Base-by-base conservation (phyloP, 2,888 invertebrate genomes). In the Thereva nobilitata region DNA sequence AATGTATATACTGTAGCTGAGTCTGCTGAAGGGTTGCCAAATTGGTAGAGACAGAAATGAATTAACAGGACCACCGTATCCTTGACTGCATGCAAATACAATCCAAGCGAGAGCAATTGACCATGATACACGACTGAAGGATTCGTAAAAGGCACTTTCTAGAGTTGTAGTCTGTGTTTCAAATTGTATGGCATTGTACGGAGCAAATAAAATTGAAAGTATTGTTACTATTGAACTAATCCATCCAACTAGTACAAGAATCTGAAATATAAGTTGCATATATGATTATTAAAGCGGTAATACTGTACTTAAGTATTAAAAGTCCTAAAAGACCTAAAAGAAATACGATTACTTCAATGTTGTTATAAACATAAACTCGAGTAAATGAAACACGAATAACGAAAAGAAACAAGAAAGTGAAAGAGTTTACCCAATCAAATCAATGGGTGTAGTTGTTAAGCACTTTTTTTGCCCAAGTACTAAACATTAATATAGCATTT, bases 61-160 rank as follows among this genome's bases (percentile, higher is more conserved):
- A 49, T 73, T 73, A 0, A 74, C 45, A 4, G 67, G 44, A 6
- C 72, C 72, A 6, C 73, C 73, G 66, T 70, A 70, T 10, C 71
- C 71, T 45, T 67, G 69, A 34, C 64, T 67, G 10, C 74, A 73
- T 0, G 71, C 70, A 52, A 73, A 72, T n/a, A 73, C 70, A 49
- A 73, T 71, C 72, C 72, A 74, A 6, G 69, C 45, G 3, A 73
- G 23, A 5, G 70, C 63, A 3, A 72, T 42, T 5, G 70, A 53
- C 72, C 72, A 73, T n/a, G 66, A 53, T 12, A 70, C 52, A 5
- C 72, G 67, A 40, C 69, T 68, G 9, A 72, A 54, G 5, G 70
- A 42, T 9, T 68, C 70, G 57, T 69, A 73, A 1, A 70, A 12
- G 3, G 70, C 70, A 49, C 64, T 66, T 54, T 72, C 71, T 1